A percentile compares a stretch with the other conserved stretches of the same genome.
These are phyloP conservation scores for Ispidina picta DNA, from an alignment of 2,797 vertebrate species.

Conservation along the genomic window DNA sequence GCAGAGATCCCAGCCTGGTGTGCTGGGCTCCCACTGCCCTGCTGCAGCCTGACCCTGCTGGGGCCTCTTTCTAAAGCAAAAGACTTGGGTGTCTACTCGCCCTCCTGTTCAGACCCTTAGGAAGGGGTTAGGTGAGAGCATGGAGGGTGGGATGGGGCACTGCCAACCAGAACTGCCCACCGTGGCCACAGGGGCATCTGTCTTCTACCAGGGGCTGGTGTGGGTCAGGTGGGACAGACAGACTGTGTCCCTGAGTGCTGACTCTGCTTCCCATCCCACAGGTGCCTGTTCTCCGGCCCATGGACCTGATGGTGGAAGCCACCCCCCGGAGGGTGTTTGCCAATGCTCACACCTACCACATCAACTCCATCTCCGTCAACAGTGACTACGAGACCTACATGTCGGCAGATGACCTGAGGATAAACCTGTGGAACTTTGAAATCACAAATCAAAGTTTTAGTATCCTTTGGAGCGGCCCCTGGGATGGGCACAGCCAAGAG, in stretches of 20 bases:
- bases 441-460: constrained; percentile 97
- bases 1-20: background rate
- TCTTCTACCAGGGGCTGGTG: fast-evolving
- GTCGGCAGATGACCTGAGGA: constrained; percentile 94
- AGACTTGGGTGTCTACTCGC: background rate
- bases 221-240: fast-evolving
- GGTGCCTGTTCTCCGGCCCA: constrained; percentile 94
- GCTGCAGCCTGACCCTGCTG: fast-evolving
- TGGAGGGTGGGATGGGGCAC: background rate
- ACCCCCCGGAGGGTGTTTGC: constrained; percentile 91
- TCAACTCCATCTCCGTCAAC: constrained; percentile 98
- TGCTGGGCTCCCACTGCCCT: background rate
- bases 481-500: background rate
- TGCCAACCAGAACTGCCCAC: background rate
- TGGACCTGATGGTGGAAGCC: constrained; percentile 97
- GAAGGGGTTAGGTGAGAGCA: fast-evolving
- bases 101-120: fast-evolving
- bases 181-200: fast-evolving
- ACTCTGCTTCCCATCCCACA: constrained; percentile 19
- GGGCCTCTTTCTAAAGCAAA: background rate
- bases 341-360: constrained; percentile 96
- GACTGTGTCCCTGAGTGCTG: background rate
- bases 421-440: constrained; percentile 97
- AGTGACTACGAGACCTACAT: constrained; percentile 96
- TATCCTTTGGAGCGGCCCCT: constrained; percentile 83